phyloP scores from a whole-genome alignment of 2,113 vertebrate genomes.

The Scopus umbretta region DNA sequence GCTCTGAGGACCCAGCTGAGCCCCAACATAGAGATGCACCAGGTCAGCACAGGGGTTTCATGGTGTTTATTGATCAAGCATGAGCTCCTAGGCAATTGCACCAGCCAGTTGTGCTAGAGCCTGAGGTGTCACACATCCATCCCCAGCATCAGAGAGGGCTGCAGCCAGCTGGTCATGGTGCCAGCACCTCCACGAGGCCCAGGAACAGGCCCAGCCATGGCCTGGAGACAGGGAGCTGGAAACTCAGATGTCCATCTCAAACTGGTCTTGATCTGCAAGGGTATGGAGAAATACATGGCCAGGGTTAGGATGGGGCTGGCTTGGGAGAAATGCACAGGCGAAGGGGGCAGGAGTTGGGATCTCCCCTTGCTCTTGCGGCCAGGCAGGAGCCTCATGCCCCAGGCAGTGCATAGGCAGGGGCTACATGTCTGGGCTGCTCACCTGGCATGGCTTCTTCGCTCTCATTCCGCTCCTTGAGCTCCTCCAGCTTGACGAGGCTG shows the following conservation, averaged over 20 bases:
- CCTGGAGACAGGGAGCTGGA: slow-evolving; percentile 32
- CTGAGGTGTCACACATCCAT: slow-evolving; percentile 62
- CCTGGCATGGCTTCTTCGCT: slow-evolving; percentile 83
- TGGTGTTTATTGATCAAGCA: slow-evolving; percentile 65
- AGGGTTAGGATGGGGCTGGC: not conserved
- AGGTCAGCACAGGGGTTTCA: slow-evolving; percentile 27
- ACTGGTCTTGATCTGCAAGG: slow-evolving; percentile 71
- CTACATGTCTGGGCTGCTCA: slow-evolving; percentile 33
- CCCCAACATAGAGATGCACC: not conserved
- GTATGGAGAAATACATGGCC: not conserved
- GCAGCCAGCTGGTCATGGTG: slow-evolving; percentile 44
- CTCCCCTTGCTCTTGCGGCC: not conserved
- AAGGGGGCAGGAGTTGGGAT: not conserved
- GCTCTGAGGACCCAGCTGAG: accelerated
- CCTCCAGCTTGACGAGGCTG: slow-evolving; percentile 79
- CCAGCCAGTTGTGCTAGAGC: slow-evolving; percentile 55
- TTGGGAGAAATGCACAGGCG: not conserved
- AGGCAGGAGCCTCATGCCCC: accelerated
- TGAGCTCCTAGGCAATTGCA: slow-evolving; percentile 58
- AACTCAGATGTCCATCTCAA: slow-evolving; percentile 76
- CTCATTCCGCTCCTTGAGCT: slow-evolving; percentile 84
- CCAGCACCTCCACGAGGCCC: slow-evolving; percentile 54
- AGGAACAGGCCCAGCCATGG: slow-evolving; percentile 49
- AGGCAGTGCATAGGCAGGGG: accelerated
- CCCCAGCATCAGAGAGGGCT: slow-evolving; percentile 56